Percentiles rank a stretch among this genome's conserved stretches.
Conservation (phyloP, 2,888 invertebrate genomes). For the Platerodrilus igneus region DNA sequence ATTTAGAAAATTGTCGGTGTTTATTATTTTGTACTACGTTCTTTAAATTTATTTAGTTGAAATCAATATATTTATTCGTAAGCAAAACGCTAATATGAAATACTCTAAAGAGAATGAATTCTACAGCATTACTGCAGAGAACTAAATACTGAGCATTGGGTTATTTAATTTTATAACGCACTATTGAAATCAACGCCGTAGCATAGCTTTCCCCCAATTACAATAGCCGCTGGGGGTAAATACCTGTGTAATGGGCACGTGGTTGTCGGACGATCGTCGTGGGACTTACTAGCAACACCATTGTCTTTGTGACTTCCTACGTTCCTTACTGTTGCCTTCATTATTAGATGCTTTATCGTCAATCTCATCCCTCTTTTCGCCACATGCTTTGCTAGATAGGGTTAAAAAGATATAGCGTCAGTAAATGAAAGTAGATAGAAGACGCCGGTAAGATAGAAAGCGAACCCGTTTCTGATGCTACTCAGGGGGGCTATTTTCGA, state of each 20-base stretch:
- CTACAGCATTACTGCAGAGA: too few species aligned
- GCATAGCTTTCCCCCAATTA: slow-evolving; percentile 40
- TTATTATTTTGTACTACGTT: too few species aligned
- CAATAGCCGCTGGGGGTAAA: slow-evolving; percentile 40
- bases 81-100: too few species aligned
- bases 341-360: slow-evolving; percentile 40
- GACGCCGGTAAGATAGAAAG: slow-evolving; percentile 35
- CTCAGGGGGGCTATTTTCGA: slow-evolving; percentile 57
- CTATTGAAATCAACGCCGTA: slow-evolving; percentile 24
- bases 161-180: too few species aligned
- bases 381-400: slow-evolving; percentile 34
- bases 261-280: slow-evolving; percentile 40
- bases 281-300: slow-evolving; percentile 36
- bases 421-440: slow-evolving; percentile 42
- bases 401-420: slow-evolving; percentile 38
- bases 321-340: slow-evolving; percentile 33
- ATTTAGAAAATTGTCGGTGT: too few species aligned
- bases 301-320: slow-evolving; percentile 20
- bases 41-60: too few species aligned
- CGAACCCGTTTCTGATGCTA: slow-evolving; percentile 42
- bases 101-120: too few species aligned
- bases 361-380: slow-evolving; percentile 37
- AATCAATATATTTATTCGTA: too few species aligned
- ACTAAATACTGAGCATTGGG: too few species aligned
- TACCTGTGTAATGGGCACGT: slow-evolving; percentile 44